Evolutionary conservation across 2,888 invertebrate genomes (phyloP), one percentile per base, ranked within the genome.

Genomic region (Lordiphosa andalusiaca): DNA sequence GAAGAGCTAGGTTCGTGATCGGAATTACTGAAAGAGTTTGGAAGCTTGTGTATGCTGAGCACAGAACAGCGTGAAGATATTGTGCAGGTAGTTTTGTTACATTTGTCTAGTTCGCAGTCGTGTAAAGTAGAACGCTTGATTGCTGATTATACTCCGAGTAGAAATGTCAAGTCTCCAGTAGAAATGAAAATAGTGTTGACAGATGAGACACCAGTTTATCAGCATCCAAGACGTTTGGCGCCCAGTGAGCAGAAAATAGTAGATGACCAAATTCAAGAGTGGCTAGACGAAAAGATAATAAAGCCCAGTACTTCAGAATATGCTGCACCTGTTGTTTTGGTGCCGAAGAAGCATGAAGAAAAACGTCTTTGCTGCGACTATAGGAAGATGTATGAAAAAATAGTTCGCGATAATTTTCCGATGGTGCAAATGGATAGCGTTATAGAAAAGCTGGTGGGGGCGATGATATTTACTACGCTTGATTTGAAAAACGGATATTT

Each of bases 361-460:
- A 37, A 37, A 13, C 37, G 37, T n/a, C 37, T 37, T n/a, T 37
- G 37, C n/a, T 37, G 37, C 12, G 33, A 46, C 13, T 46, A 30
- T 25, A 12, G 44, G 16, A 46, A 46, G 6, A 13, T 46, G 33
- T 35, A 46, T 46, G 44, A 46, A 12, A 46, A 46, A 12, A n/a
- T 41, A 4, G 23, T 41, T n/a, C 41, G 41, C 9, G 23, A 41
- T 41, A 41, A 23, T 41, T 41, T 41, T n/a, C 23, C 23, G 3
- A 41, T 21, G 41, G 19, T 19, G 23, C 41, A 49, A 12, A 49
- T 16, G 10, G 25, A 25, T 9, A 25, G 38, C 13, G 39, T 52
- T 25, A 7, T 25, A 2, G 25, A 25, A 25, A 25, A 25, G 25
- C 25, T 25, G 6, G 25, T 25, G 7, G 25, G 25, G 7, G 7